Evolutionary conservation across 2,113 vertebrate genomes (phyloP).

Genomic region (Nansenia antarctica): DNA sequence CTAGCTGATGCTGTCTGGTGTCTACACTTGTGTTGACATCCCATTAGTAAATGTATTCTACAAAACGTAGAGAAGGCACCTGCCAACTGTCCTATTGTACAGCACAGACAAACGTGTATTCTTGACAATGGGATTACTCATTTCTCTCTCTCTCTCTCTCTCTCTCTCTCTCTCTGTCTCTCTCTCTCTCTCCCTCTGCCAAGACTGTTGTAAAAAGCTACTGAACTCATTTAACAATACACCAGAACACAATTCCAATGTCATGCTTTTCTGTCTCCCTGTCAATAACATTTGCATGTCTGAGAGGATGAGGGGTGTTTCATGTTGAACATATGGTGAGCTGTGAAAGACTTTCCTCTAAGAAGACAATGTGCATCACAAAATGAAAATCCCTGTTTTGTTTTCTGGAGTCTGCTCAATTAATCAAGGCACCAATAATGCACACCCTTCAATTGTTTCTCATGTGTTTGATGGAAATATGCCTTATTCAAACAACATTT

Average conservation of each 20-base stretch:
- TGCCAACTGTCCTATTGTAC: slow-evolving; percentile 16
- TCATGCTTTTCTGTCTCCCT: neutral
- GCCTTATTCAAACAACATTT: too few species aligned
- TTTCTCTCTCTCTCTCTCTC: too few species aligned
- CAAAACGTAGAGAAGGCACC: neutral
- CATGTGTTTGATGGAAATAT: too few species aligned
- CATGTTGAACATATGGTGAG: neutral
- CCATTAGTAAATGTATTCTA: neutral
- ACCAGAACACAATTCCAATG: neutral
- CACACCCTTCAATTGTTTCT: too few species aligned
- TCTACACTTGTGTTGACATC: neutral
- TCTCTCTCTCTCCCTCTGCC: too few species aligned
- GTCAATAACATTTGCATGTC: neutral
- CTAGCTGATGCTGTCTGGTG: too few species aligned
- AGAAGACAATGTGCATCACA: too few species aligned
- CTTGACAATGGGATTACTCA: slow-evolving; percentile 37
- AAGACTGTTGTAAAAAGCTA: slow-evolving; percentile 23
- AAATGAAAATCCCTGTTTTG: too few species aligned
- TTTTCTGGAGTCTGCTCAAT: too few species aligned
- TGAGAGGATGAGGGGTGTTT: neutral
- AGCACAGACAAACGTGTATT: slow-evolving; percentile 16
- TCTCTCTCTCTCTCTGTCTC: too few species aligned
- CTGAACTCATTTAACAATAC: neutral
- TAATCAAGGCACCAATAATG: too few species aligned
- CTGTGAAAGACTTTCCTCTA: too few species aligned